phyloP scores from a whole-genome alignment of 2,797 vertebrate genomes.

The Botia kubotai region DNA sequence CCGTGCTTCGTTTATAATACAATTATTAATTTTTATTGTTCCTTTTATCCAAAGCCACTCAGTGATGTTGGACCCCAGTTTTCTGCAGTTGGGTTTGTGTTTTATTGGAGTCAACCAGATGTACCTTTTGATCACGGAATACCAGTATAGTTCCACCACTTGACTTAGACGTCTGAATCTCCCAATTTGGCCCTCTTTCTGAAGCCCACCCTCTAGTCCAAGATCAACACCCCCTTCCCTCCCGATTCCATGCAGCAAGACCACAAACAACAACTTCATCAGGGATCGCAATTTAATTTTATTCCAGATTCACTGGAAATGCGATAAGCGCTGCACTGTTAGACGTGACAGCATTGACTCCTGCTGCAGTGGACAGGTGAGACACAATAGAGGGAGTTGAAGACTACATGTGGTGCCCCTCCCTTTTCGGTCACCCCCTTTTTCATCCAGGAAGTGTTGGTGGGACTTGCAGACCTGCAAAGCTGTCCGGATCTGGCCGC shows the following conservation, averaged over 20 bases:
- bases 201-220: conserved; percentile 47
- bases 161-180: conserved; percentile 65
- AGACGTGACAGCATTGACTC: conserved; percentile 13
- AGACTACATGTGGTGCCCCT: conserved; percentile 14
- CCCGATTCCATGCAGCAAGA: conserved; percentile 5
- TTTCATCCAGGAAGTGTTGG: conserved; percentile 39
- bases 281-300: neutral
- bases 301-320: neutral
- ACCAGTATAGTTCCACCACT: conserved; percentile 67
- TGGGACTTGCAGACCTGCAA: conserved; percentile 38
- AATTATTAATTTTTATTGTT: conserved; percentile 73
- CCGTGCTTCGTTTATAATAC: conserved; percentile 62
- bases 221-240: conserved; percentile 28
- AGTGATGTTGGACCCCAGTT: conserved; percentile 67
- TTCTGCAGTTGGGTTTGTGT: conserved; percentile 72
- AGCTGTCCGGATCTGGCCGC: conserved; percentile 81
- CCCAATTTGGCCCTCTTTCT: conserved; percentile 52
- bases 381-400: conserved; percentile 5
- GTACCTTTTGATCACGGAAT: conserved; percentile 76
- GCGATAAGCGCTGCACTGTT: conserved; percentile 6
- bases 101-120: conserved; percentile 74
- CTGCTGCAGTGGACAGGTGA: conserved; percentile 9
- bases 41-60: conserved; percentile 76
- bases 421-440: conserved; percentile 32
- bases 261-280: conserved; percentile 24